Conservation (phyloP, 2,888 invertebrate species). For the Nomada hirtipes region DNA sequence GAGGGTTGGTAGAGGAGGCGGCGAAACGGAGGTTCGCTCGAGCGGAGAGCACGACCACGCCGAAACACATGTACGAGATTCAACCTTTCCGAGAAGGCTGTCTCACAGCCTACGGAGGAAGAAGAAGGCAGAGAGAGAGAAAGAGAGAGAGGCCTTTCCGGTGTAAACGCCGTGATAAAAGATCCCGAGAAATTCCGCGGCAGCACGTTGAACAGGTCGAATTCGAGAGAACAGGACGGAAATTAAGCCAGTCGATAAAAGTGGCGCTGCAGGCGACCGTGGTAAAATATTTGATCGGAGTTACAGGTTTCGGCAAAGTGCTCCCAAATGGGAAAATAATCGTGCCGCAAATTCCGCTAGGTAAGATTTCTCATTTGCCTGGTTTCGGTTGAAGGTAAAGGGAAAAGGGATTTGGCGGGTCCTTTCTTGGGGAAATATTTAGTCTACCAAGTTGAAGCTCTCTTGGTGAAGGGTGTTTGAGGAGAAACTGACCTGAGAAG, state of each 20-base stretch:
- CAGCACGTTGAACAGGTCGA: background rate
- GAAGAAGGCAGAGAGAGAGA: too few species aligned
- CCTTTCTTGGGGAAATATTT: conserved; percentile 17
- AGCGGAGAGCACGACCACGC: conserved; percentile 50
- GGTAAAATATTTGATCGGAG: background rate
- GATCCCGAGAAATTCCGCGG: conserved; percentile 41
- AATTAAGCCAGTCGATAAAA: conserved; percentile 27
- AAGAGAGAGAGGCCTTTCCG: conserved; percentile 28
- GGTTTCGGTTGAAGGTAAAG: background rate
- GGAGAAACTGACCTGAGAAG: conserved; percentile 17
- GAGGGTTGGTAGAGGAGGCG: conserved; percentile 26
- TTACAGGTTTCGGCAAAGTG: background rate
- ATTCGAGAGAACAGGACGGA: conserved; percentile 5
- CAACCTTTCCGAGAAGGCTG: conserved; percentile 54
- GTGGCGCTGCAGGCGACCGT: background rate
- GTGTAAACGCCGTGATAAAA: conserved; percentile 57
- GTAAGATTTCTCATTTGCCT: background rate
- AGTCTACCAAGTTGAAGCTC: background rate
- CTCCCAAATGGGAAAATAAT: background rate
- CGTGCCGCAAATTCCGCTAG: background rate
- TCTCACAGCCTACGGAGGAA: background rate
- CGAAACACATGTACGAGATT: conserved; percentile 58
- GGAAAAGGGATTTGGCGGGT: background rate
- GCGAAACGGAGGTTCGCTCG: conserved; percentile 48
- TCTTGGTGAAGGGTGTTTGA: background rate